Evolutionary conservation across 2,797 vertebrate genomes (phyloP), one percentile per base, ranked within the genome.

Genomic region (Scolopax bukidnonensis): DNA sequence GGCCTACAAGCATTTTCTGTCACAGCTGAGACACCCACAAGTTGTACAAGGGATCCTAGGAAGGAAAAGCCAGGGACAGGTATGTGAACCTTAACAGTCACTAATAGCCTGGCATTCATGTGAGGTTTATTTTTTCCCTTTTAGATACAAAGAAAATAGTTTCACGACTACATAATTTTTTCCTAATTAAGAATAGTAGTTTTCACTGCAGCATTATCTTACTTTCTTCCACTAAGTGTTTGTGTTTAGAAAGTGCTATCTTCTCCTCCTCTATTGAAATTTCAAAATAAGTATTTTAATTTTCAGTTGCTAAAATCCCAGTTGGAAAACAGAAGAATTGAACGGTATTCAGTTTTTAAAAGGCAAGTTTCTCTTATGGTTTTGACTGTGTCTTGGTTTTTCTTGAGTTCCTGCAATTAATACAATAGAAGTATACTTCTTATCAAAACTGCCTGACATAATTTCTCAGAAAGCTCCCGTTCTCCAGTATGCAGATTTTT

Each of bases 21-120:
- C 3, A 28, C 11, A 69, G 4, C 6, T 41, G 38, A 54, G 25
- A 5, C 4, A 51, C 27, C 12, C 10, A 30, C 32, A 63, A 59
- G 5, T 45, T 70, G 11, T 19, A 5, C 0, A 0, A 75, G 6
- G 12, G 3, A 87, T 9, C 12, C 38, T 1, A 2, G 7, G 5
- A 81, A 77, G 23, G 6, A 67, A 77, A 57, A 71, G 4, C 8
- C 28, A 45, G 8, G 3, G 13, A 7, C 65, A 59, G 4, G 4
- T 3, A 0, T 38, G 12, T 41, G 20, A 63, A 47, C 8, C 1
- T 12, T 74, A 50, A 20, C 3, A 41, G 47, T 32, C 54, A 25
- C 6, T 25, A 50, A 8, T 23, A 81, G 11, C 7, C 27, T 71
- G 10, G 8, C 2, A 3, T 43, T 54, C 11, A 4, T 50, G 27